Conservation (phyloP, 2,888 invertebrate genomes). For the Microchrysa polita region DNA sequence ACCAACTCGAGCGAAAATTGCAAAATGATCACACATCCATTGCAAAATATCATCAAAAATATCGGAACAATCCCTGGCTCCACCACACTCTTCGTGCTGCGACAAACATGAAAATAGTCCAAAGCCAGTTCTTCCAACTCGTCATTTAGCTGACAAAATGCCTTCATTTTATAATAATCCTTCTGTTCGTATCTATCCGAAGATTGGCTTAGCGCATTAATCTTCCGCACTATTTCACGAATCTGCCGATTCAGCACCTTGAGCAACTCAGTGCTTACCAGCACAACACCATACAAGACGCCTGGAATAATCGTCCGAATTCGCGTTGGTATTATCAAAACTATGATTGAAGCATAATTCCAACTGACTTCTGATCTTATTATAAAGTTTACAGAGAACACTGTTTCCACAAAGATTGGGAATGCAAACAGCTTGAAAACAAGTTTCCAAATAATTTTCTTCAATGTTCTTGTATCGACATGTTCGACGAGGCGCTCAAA, state of each 20-base stretch:
- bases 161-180: slow-evolving; percentile 57
- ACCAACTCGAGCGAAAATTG: slow-evolving; percentile 39
- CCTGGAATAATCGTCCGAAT: slow-evolving; percentile 58
- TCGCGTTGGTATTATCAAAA: slow-evolving; percentile 54
- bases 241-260: slow-evolving; percentile 55
- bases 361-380: not conserved
- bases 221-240: slow-evolving; percentile 53
- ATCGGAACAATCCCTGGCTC: slow-evolving; percentile 25
- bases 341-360: not conserved
- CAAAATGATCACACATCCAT: slow-evolving; percentile 43
- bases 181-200: slow-evolving; percentile 49
- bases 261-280: slow-evolving; percentile 54
- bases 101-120: slow-evolving; percentile 17
- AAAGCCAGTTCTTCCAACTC: slow-evolving; percentile 54
- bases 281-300: slow-evolving; percentile 56
- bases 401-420: slow-evolving; percentile 27
- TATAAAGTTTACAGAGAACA: slow-evolving; percentile 21
- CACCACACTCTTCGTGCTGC: slow-evolving; percentile 28
- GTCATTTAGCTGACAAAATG: slow-evolving; percentile 59
- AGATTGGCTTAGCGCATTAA: slow-evolving; percentile 50
- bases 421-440: slow-evolving; percentile 11
- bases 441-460: not conserved
- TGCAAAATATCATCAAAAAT: slow-evolving; percentile 37
- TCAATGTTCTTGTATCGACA: not conserved
- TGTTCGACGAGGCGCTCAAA: not conserved